phyloP scores from a whole-genome alignment of 2,888 invertebrate genomes.

The Drosophila ustulata region DNA sequence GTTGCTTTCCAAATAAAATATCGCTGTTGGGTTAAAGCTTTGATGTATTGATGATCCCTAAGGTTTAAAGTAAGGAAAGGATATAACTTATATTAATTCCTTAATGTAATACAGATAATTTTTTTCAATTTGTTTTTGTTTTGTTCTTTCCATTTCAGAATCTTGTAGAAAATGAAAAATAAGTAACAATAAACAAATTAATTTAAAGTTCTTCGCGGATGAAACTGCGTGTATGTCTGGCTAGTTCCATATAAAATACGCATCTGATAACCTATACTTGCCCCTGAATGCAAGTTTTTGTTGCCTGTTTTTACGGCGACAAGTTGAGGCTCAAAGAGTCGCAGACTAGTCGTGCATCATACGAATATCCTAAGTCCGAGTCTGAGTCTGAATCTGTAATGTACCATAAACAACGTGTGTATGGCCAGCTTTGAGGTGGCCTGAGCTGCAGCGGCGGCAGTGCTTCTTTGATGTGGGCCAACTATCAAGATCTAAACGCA shows the following conservation, averaged over 20 bases:
- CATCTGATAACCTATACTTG: slow-evolving; percentile 41
- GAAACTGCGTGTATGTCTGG: too few relatives aligned
- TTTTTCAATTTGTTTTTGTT: too few relatives aligned
- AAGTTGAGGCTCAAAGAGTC: neutral
- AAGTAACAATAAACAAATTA: too few relatives aligned
- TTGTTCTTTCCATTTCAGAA: too few relatives aligned
- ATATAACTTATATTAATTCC: too few relatives aligned
- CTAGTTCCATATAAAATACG: slow-evolving; percentile 24
- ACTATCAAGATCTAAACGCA: slow-evolving; percentile 82
- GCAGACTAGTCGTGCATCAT: slow-evolving; percentile 41
- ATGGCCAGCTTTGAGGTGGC: slow-evolving; percentile 33
- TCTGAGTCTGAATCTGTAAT: slow-evolving; percentile 35
- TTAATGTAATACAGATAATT: too few relatives aligned
- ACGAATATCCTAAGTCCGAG: neutral
- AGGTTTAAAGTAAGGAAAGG: too few relatives aligned
- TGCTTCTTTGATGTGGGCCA: slow-evolving; percentile 75
- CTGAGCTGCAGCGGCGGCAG: slow-evolving; percentile 66
- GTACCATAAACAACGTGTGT: slow-evolving; percentile 73
- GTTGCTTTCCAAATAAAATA: too few relatives aligned
- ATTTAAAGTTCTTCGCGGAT: too few relatives aligned
- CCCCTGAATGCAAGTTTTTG: neutral
- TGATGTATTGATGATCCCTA: too few relatives aligned
- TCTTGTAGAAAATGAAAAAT: too few relatives aligned
- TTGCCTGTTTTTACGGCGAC: neutral
- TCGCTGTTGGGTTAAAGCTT: too few relatives aligned